Evolutionary conservation across 2,888 invertebrate genomes (phyloP).

Genomic region (Torymus aiolomorphi): DNA sequence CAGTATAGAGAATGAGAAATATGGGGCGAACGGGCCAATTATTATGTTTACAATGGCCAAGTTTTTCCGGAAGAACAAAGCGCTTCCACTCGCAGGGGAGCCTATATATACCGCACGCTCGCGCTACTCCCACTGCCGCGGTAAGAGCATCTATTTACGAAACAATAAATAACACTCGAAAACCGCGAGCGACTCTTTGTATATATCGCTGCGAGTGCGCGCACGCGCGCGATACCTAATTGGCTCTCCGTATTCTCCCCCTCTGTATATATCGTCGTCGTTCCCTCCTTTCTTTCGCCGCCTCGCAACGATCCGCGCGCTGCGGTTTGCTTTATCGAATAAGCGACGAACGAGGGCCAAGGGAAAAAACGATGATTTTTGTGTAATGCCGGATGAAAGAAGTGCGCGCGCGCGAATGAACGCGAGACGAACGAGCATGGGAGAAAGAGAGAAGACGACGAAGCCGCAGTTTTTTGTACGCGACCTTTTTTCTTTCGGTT

Average conservation of each 20-base stretch:
- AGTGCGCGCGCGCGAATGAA: conserved; percentile 3
- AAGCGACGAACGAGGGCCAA: conserved; percentile 2
- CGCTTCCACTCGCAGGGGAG: background rate
- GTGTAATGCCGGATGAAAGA: background rate
- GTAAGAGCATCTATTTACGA: conserved; percentile 42
- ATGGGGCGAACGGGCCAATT: conserved; percentile 25
- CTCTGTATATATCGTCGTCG: background rate
- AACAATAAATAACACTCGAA: conserved; percentile 45
- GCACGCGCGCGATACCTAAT: conserved; percentile 40
- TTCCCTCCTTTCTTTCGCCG: background rate
- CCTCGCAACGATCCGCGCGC: background rate
- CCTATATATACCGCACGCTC: no score
- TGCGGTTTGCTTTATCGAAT: conserved; percentile 36
- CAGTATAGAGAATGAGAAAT: no score
- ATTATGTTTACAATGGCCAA: conserved; percentile 37
- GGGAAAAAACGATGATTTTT: conserved; percentile 25
- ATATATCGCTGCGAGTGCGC: no score
- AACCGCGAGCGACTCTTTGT: conserved; percentile 39
- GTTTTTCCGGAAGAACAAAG: conserved; percentile 50
- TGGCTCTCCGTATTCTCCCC: conserved; percentile 27
- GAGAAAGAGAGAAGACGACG: background rate
- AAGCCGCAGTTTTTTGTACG: no score
- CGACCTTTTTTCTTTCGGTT: background rate
- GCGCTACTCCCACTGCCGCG: background rate
- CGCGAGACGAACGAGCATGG: background rate